Base-by-base conservation (phyloP, 1,140 invertebrate genomes). In the Pseudomyrmex flavicornis region DNA sequence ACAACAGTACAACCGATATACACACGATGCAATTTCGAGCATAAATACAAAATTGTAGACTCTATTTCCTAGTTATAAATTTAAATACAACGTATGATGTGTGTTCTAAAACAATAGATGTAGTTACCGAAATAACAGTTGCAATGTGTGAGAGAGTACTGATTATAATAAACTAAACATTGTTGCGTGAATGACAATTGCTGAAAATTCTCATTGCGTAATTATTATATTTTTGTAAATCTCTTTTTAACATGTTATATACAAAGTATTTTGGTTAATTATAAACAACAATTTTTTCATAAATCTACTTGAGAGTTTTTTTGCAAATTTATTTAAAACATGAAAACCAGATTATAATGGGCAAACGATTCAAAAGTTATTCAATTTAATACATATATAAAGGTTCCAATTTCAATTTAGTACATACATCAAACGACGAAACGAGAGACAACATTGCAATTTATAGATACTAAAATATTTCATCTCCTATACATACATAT, bases 1-100 rank as follows among this genome's bases (percentile, higher is more conserved):
- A 61, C 44, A 61, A 63, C 70, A 20, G 59, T n/a, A n/a, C n/a
- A n/a, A n/a, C n/a, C 59, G n/a, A 62, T 62, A 62, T 75, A 63
- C 44, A 75, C 46, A 59, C 58, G 22, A 63, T 50, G 73, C 59
- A 75, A 46, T 48, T 75, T 20, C 46, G 46, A 44, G 2, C n/a
- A 46, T 22, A 26, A 62, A 62, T 13, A 46, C 54, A 54, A 75
- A 62, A 75, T 48, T 52, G 22, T 58, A 7, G 72, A 35, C 35
- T 35, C 35, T 35, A 35, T 35, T 35, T 35, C 5, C 72, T 62
- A 48, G 62, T 52, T 35, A 12, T 20, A 46, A 46, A 26, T 44
- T 50, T 46, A 44, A 75, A 63, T 63, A 46, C 15, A 5, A 62
- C 46, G 17, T 48, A 8, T 13, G 13, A 3, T 44, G 35, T 20